Conservation (phyloP, 2,113 vertebrate species). For the Sterrhoptilus dennistouni region DNA sequence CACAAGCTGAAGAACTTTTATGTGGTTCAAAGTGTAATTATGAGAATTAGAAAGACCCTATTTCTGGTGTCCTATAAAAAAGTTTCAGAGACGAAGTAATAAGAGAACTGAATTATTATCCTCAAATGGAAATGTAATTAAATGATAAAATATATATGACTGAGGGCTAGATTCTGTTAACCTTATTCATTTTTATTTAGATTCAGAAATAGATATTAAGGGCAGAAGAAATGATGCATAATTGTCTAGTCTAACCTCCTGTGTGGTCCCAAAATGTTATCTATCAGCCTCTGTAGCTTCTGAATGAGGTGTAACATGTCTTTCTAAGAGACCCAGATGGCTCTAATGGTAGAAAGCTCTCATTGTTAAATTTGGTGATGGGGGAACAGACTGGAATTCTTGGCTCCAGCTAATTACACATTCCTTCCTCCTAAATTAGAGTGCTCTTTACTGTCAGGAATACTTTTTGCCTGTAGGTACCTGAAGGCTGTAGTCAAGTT, state of each 20-base stretch:
- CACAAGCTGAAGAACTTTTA: background rate
- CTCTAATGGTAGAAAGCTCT: background rate
- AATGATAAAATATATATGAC: constrained; percentile 1
- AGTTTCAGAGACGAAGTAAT: background rate
- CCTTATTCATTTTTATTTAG: background rate
- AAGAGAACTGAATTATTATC: background rate
- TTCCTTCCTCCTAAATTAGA: background rate
- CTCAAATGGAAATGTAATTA: constrained; percentile 2
- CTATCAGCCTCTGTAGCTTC: background rate
- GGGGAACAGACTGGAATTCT: background rate
- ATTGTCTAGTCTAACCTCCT: background rate
- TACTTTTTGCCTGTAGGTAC: background rate
- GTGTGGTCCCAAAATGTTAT: background rate
- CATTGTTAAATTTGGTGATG: background rate
- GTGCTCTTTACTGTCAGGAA: background rate
- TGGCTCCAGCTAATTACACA: background rate
- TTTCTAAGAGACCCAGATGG: background rate
- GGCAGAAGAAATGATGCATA: background rate
- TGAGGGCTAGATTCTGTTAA: background rate
- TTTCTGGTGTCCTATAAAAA: background rate
- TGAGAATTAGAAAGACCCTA: background rate
- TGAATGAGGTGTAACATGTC: background rate
- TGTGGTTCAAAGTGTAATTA: background rate
- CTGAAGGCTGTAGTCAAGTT: background rate
- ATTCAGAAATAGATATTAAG: background rate